A percentile compares a stretch with the other conserved stretches of the same genome.
Conservation (phyloP, 2,797 vertebrate species). For the Pyrrhura leucotis region DNA sequence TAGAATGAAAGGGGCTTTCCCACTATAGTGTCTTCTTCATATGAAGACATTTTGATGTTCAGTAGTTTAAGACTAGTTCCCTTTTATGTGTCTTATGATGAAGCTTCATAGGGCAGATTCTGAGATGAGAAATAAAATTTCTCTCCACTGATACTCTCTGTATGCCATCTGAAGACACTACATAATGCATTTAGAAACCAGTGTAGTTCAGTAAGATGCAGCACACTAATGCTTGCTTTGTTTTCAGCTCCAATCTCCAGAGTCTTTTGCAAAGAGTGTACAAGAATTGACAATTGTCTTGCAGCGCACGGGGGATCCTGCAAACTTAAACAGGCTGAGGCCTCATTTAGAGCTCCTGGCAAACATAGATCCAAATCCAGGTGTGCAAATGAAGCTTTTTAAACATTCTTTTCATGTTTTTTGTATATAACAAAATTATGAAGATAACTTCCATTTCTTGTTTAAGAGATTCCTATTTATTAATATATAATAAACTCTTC, state of each 20-base stretch:
- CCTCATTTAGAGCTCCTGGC: conserved; percentile 93
- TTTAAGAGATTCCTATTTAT: background rate
- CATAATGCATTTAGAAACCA: background rate
- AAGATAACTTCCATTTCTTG: background rate
- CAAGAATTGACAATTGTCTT: conserved; percentile 96
- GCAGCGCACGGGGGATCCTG: conserved; percentile 93
- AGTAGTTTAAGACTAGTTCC: background rate
- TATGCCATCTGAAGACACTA: conserved; percentile 78
- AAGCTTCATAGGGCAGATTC: conserved; percentile 97
- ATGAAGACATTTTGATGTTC: background rate
- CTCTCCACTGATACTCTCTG: conserved; percentile 76
- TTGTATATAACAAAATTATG: background rate
- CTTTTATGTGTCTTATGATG: conserved; percentile 84
- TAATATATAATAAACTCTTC: background rate
- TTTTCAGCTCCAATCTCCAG: conserved; percentile 91
- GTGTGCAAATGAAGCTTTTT: conserved; percentile 65
- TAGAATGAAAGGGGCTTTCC: background rate
- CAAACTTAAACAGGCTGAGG: conserved; percentile 92
- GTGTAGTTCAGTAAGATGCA: background rate
- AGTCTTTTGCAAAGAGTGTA: conserved; percentile 96
- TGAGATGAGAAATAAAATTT: conserved; percentile 80
- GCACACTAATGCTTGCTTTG: conserved; percentile 6
- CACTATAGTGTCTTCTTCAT: background rate
- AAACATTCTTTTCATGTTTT: background rate
- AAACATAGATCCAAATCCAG: conserved; percentile 95